Evolutionary conservation across 2,888 invertebrate species (phyloP).

Genomic region (Amitus sp.): DNA sequence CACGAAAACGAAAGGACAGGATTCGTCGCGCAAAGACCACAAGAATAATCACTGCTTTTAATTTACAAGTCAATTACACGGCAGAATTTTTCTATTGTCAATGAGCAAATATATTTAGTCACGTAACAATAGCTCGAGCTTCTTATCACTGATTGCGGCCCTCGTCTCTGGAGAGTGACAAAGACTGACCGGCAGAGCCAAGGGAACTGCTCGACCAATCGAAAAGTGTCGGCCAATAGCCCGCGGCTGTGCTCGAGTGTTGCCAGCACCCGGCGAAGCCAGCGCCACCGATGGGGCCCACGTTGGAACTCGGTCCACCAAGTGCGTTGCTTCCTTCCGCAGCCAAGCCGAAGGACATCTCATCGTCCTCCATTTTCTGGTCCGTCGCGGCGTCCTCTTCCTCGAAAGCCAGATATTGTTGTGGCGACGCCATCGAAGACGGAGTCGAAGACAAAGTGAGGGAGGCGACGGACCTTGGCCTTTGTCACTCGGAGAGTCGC

Average conservation of each 20-base stretch:
- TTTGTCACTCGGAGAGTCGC: constrained; percentile 64
- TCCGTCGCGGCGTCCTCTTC: constrained; percentile 61
- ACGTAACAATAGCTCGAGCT: too few species aligned
- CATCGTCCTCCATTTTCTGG: constrained; percentile 51
- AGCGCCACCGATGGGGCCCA: constrained; percentile 22
- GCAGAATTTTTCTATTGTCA: neutral
- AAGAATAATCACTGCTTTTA: too few species aligned
- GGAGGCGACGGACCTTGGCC: constrained; percentile 63
- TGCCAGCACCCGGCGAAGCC: constrained; percentile 63
- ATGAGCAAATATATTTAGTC: constrained; percentile 7
- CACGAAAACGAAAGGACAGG: neutral
- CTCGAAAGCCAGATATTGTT: constrained; percentile 61
- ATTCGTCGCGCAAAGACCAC: neutral
- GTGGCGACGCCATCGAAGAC: constrained; percentile 61
- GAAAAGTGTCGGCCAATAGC: constrained; percentile 62
- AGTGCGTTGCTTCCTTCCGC: constrained; percentile 16
- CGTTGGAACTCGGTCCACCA: constrained; percentile 9
- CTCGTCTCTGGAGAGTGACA: constrained; percentile 56
- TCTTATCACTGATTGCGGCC: constrained; percentile 48
- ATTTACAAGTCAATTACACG: neutral
- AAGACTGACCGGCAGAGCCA: constrained; percentile 52
- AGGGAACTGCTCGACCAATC: constrained; percentile 61
- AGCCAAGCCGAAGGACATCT: neutral
- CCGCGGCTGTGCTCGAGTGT: constrained; percentile 57
- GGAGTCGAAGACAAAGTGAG: constrained; percentile 61